Conservation (phyloP, 2,113 vertebrate species). For the Cyphomyrus discorhynchus region DNA sequence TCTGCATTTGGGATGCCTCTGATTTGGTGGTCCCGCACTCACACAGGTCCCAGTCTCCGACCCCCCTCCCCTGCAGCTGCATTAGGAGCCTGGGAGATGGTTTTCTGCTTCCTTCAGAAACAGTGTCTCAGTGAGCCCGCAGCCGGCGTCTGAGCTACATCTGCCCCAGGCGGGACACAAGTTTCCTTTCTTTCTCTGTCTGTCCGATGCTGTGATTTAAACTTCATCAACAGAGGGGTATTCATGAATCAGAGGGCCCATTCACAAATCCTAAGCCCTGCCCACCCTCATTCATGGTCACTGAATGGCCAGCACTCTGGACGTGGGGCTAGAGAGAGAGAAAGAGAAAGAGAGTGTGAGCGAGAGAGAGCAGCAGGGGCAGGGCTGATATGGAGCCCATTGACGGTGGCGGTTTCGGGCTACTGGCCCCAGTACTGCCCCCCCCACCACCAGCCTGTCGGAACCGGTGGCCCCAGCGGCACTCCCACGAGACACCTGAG, state of each 20-base stretch:
- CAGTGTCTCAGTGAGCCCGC: background rate
- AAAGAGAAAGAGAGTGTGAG: background rate
- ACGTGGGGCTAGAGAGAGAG: background rate
- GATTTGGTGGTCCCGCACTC: background rate
- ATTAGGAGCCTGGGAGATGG: background rate
- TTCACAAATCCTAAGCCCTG: constrained; percentile 10
- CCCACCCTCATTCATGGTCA: background rate
- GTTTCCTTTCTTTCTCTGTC: background rate
- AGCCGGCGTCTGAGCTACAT: background rate
- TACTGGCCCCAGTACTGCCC: background rate
- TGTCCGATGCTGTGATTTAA: background rate
- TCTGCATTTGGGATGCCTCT: background rate
- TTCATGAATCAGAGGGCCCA: constrained; percentile 11
- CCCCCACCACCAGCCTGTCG: background rate
- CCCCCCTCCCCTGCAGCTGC: background rate
- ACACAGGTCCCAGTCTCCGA: background rate
- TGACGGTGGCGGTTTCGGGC: background rate
- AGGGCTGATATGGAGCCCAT: background rate
- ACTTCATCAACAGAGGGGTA: constrained; percentile 7
- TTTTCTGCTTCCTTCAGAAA: background rate
- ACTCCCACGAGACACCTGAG: background rate
- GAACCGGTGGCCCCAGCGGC: background rate
- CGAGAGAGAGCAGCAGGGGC: constrained; percentile 24
- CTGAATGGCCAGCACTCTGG: background rate
- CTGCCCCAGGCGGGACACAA: constrained; percentile 2